Base-by-base conservation (phyloP, 2,888 invertebrate species). In the Plemyria rubiginata region DNA sequence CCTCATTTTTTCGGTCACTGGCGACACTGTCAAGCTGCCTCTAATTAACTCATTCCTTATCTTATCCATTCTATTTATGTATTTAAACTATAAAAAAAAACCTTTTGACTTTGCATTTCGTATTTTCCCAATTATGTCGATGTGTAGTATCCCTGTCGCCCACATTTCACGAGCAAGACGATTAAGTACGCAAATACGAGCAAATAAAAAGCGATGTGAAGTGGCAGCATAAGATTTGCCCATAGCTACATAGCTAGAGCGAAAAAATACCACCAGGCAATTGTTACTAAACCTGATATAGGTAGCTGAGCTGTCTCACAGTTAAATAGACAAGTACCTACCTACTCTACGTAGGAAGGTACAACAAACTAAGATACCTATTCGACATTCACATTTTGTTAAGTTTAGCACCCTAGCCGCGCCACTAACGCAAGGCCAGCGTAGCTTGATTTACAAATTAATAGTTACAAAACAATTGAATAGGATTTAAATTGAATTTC, bases 381-480 rank as follows among this genome's bases (percentile, higher is more conserved):
- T 51, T 52, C 60, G 45, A 66, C 60, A 67, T 61, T 63, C 66
- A 63, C 65, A 65, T 70, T 61, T 63, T 59, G 56, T 57, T 53
- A 29, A 32, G 28, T 43, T 49, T 29, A 65, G 48, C 60, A 63
- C 58, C 60, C 45, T 58, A 60, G 50, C 16, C 15, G 49, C 40
- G 15, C 45, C 28, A 15, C 43, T 16, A 51, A 15, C 36, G 40
- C 66, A 63, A 66, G 66, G 81, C 73, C 74, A 66, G 54, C 76
- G n/a, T 69, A 76, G 36, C 78, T 78, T 72, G 75, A 71, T 66
- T 50, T 50, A 71, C 55, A 60, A 72, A 74, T 72, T 69, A 72
- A 73, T 72, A 71, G 67, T 78, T 77, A 73, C 77, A 75, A 77
- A 77, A 74, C 73, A 65, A 67, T 73, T 70, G 60, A 66, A 68